Base-by-base conservation (phyloP, 2,888 invertebrate species). In the Pheosia tremula region DNA sequence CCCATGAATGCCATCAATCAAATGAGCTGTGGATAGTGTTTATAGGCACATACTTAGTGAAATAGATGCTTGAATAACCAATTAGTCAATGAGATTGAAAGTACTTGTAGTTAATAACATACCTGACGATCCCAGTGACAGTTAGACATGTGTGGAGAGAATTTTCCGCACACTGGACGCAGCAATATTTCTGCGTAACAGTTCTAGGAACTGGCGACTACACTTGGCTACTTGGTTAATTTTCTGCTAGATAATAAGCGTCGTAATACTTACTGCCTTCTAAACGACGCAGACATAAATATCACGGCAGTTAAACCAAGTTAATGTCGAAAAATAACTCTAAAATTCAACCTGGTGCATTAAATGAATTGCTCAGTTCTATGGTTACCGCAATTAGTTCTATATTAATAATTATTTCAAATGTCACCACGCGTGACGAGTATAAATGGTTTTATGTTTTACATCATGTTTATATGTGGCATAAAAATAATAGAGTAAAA, bases 161-260 rank as follows among this genome's bases (percentile, higher is more conserved):
- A 86, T 86, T 87, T 87, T 74, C 82, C 81, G 76, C 77, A 77
- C 85, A 86, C 80, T 84, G 78, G 80, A 81, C 81, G 74, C 79
- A 77, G 84, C 78, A 84, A 85, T 85, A 84, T 81, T 61, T 66
- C 72, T 77, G 58, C 67, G 69, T 79, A 82, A 81, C 82, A 72
- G 81, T 82, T 78, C 69, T 66, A 60, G 69, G 74, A 75, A 78
- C 70, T 68, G 64, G 75, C 74, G 70, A 72, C 72, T 68, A 69
- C 68, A 66, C 75, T 71, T 24, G 68, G 11, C 49, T 71, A 72
- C 69, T 66, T 49, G 63, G 66, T 61, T 68, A 72, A 77, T 75
- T 76, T 71, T 64, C 61, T 55, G 58, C 53, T 57, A 65, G 13
- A 64, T 63, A 58, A 62, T 54, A 67, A 66, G 62, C 64, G 58